phyloP scores from a whole-genome alignment of 2,888 invertebrate genomes.

The Acleris cristana region DNA sequence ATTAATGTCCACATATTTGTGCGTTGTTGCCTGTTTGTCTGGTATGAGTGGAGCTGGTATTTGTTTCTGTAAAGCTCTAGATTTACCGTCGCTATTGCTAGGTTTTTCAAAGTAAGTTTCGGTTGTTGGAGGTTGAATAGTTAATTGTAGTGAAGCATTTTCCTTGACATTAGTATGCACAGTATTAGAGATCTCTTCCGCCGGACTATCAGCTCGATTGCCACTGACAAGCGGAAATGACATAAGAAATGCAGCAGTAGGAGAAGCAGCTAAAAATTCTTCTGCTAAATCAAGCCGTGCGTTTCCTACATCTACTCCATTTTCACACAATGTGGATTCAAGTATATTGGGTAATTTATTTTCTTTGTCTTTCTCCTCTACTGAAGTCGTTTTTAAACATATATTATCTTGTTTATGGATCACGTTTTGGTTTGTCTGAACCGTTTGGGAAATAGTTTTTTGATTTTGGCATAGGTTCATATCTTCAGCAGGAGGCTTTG shows the following conservation, averaged over 20 bases:
- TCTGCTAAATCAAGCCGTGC: slow-evolving; percentile 83
- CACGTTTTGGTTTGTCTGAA: slow-evolving; percentile 7
- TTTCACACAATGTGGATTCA: slow-evolving; percentile 72
- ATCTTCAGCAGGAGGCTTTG: slow-evolving; percentile 15
- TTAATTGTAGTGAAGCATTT: slow-evolving; percentile 35
- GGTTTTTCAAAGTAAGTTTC: slow-evolving; percentile 60
- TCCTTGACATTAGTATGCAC: slow-evolving; percentile 51
- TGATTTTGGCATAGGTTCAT: slow-evolving; percentile 16
- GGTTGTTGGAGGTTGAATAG: slow-evolving; percentile 52
- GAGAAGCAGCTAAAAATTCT: slow-evolving; percentile 84
- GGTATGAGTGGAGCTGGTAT: slow-evolving; percentile 40
- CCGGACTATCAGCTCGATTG: slow-evolving; percentile 78
- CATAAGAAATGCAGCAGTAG: slow-evolving; percentile 90
- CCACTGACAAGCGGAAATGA: slow-evolving; percentile 89
- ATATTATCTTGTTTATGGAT: slow-evolving; percentile 42
- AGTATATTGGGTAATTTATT: slow-evolving; percentile 69
- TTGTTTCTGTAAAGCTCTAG: slow-evolving; percentile 48
- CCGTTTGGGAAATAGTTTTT: slow-evolving; percentile 6
- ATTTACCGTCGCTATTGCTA: slow-evolving; percentile 49
- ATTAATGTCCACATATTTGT: slow-evolving; percentile 56
- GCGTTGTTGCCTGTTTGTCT: slow-evolving; percentile 56
- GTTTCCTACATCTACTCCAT: slow-evolving; percentile 78
- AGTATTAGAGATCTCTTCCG: slow-evolving; percentile 63
- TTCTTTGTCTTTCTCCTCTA: slow-evolving; percentile 64
- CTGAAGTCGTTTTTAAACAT: slow-evolving; percentile 46